These are phyloP conservation scores for Amazonetta brasiliensis DNA, from an alignment of 2,797 vertebrate genomes.

Conservation along the genomic window DNA sequence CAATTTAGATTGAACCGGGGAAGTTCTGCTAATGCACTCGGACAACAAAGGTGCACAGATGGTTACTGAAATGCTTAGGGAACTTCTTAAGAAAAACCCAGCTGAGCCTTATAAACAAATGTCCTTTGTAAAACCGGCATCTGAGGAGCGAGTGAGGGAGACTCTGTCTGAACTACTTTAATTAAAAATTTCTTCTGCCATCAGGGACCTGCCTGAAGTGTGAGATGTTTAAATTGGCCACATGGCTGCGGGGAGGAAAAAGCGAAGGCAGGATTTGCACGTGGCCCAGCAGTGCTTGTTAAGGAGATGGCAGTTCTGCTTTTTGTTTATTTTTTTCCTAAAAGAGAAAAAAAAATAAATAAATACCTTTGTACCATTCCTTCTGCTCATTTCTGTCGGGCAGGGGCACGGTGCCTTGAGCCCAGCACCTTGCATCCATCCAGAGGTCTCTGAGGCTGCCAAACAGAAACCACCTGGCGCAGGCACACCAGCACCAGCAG, in stretches of 20 bases:
- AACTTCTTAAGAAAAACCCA: constrained; percentile 59
- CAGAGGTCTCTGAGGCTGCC: neutral
- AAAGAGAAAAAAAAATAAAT: neutral
- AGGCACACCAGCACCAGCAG: neutral
- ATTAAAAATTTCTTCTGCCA: neutral
- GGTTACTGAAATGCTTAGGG: constrained; percentile 48
- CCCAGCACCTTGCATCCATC: neutral
- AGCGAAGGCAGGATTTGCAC: neutral
- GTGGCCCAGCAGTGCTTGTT: neutral
- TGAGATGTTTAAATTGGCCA: neutral
- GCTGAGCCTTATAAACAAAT: constrained; percentile 46
- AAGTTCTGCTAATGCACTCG: constrained; percentile 43
- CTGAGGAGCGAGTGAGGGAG: neutral
- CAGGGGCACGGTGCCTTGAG: neutral
- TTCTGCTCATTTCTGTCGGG: neutral
- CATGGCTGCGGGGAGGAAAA: neutral
- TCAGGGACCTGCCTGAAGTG: neutral
- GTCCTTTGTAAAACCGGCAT: neutral
- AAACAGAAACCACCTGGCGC: neutral
- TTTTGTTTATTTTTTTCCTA: neutral
- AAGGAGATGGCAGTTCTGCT: accelerated
- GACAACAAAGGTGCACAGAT: constrained; percentile 56
- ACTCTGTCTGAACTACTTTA: neutral
- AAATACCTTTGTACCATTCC: neutral
- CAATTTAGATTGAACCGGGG: neutral